Percentiles rank a stretch among this genome's conserved stretches.
Evolutionary conservation across 2,113 vertebrate species (phyloP).

Genomic region (Onychorhynchus coronatus): DNA sequence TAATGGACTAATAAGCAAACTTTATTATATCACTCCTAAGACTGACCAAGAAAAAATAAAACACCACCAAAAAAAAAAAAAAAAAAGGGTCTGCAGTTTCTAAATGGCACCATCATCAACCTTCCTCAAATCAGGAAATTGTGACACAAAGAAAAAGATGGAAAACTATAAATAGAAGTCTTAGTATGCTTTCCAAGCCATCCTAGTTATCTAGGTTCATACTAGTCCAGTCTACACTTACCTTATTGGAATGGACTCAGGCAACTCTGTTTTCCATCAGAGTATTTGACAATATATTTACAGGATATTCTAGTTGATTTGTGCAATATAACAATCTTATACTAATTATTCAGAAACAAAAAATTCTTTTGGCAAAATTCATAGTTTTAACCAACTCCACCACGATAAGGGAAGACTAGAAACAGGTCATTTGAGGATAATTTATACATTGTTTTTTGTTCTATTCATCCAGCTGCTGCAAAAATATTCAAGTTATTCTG

Average conservation of each 20-base stretch:
- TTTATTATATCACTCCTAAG: neutral
- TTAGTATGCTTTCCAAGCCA: neutral
- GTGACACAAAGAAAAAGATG: neutral
- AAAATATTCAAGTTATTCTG: neutral
- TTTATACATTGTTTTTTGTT: neutral
- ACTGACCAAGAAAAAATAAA: neutral
- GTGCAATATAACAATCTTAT: neutral
- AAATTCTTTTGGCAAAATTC: neutral
- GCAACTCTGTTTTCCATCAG: neutral
- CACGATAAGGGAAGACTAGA: neutral
- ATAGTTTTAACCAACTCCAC: neutral
- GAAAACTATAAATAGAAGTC: neutral
- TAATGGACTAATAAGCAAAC: neutral
- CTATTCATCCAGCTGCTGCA: neutral
- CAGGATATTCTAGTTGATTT: neutral
- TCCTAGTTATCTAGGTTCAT: neutral
- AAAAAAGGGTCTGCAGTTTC: neutral
- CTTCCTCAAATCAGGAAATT: neutral
- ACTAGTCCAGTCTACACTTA: neutral
- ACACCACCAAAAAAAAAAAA: neutral
- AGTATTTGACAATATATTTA: neutral
- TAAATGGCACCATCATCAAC: neutral
- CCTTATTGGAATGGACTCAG: neutral
- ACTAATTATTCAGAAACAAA: neutral
- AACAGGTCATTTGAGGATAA: neutral